Percentiles rank a stretch among this genome's conserved stretches.
Evolutionary conservation across 2,888 invertebrate genomes (phyloP).

Genomic region (Malacosoma neustria): DNA sequence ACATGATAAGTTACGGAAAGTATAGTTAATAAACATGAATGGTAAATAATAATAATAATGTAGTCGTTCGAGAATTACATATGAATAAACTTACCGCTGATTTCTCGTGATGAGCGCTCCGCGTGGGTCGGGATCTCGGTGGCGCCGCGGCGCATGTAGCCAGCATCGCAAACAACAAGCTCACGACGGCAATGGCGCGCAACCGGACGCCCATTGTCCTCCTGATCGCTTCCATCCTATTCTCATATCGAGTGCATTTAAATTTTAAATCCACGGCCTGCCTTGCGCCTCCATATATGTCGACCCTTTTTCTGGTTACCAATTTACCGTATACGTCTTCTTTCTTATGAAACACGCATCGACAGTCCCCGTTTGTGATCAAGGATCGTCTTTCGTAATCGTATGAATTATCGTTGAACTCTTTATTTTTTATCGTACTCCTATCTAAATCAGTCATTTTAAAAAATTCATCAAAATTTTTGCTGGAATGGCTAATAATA

Average conservation of each 20-base stretch:
- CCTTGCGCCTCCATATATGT: conserved; percentile 47
- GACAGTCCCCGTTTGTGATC: conserved; percentile 25
- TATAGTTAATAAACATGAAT: conserved; percentile 24
- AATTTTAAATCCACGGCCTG: conserved; percentile 57
- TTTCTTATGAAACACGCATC: conserved; percentile 44
- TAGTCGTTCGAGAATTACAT: conserved; percentile 4
- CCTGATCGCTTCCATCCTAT: conserved; percentile 39
- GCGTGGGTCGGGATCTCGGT: conserved; percentile 28
- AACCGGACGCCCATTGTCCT: conserved; percentile 54
- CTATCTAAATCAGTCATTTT: conserved; percentile 62
- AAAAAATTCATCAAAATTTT: conserved; percentile 42
- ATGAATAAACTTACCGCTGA: conserved; percentile 42
- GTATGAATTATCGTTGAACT: conserved; percentile 34
- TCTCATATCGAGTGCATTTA: conserved; percentile 46
- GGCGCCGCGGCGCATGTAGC: conserved; percentile 49
- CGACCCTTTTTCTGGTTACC: conserved; percentile 50
- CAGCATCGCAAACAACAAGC: conserved; percentile 45
- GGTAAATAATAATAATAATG: conserved; percentile 5
- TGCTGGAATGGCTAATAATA: conserved; percentile 50
- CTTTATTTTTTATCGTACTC: conserved; percentile 42
- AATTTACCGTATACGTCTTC: conserved; percentile 51
- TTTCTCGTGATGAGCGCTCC: conserved; percentile 41
- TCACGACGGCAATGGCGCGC: conserved; percentile 37
- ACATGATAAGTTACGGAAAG: conserved; percentile 32
- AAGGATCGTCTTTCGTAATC: conserved; percentile 38